Base-by-base conservation (phyloP, 2,888 invertebrate genomes). In the Drepanosiphum platanoidis region DNA sequence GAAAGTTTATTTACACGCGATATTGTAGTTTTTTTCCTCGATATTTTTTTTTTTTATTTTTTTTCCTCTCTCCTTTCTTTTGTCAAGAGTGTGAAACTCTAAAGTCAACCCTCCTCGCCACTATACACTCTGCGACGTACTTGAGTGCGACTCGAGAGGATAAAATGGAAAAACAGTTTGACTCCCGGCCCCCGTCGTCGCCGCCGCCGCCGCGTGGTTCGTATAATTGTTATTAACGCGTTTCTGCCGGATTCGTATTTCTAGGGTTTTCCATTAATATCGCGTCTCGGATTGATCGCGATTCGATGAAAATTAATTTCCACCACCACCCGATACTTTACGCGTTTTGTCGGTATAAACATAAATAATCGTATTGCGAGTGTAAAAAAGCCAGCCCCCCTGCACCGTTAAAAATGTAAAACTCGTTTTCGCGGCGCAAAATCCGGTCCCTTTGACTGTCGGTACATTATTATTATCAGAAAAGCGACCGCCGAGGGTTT, bases 91-190 rank as follows among this genome's bases (percentile, higher is more conserved):
- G 46, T 46, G 30, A 32, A 66, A 66, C 46, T 66, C 42, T 32
- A 79, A 66, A 66, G 32, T 79, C 42, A 68, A 46, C 64, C 36
- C 39, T 78, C 34, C 34, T 75, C 36, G 15, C 36, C 39, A 64
- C 39, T 39, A 11, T 42, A 61, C 61, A 61, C 61, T 22, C 0
- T 22, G 42, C 39, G 13, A 78, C 61, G 64, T 42, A 58, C 39
- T 78, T 32, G 18, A 61, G 39, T 36, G 27, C 27, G 15, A 27
- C 36, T 27, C 18, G 75, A 34, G 18, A 27, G 61, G 8, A n/a
- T 15, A 30, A 58, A 74, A 61, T 2, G 52, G n/a, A n/a, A 75
- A 75, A 75, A 52, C 52, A 52, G 74, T 75, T 75, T 72, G 32
- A 75, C 52, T 30, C 11, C 30, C 13, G 7, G n/a, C n/a, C 18